Evolutionary conservation across 2,113 vertebrate genomes (phyloP), one percentile per base, ranked within the genome.

Genomic region (Arizona elegans): DNA sequence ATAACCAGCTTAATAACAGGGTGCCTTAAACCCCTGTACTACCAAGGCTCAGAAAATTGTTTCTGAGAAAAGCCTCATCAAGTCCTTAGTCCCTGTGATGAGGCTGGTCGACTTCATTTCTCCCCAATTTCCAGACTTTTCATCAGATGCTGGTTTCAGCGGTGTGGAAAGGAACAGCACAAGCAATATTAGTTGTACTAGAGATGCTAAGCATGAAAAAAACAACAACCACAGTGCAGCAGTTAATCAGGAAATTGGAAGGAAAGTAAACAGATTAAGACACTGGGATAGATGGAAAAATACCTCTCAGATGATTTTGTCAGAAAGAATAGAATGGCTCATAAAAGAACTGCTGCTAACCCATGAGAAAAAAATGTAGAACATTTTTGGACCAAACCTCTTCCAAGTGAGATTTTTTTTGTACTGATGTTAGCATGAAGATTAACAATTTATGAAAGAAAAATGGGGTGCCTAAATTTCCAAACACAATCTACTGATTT

Each of bases 71-170:
- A 65, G 90, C 87, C 91, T 92, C 91, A 91, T 59, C 91, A 93
- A 93, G 21, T 94, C 92, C 93, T 94, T 59, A 29, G 94, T 93
- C 96, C 95, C 95, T 93, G 91, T 96, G 96, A 96, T 96, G 93
- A 93, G 2, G 26, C 89, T 94, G 87, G 91, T 96, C 88, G 94
- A 56, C 88, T 93, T 86, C 93, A 96, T 91, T 93, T 70, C 88
- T 95, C 54, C n/a, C 81, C 92, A 81, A 21, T 50, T 94, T 93
- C 91, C 92, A 90, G 93, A 93, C 92, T 92, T 43, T 95, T 94
- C 93, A 92, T 62, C 90, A 33, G 88, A 87, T 38, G 10, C 54
- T 94, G 94, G 87, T 93, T 92, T 90, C 58, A 93, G 88, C 53
- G 93, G 95, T 89, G 88, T 87, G 91, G 26, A 96, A 93, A 92